These are phyloP conservation scores for Drosophila nannoptera DNA, from an alignment of 1,140 invertebrate genomes.

Conservation along the genomic window DNA sequence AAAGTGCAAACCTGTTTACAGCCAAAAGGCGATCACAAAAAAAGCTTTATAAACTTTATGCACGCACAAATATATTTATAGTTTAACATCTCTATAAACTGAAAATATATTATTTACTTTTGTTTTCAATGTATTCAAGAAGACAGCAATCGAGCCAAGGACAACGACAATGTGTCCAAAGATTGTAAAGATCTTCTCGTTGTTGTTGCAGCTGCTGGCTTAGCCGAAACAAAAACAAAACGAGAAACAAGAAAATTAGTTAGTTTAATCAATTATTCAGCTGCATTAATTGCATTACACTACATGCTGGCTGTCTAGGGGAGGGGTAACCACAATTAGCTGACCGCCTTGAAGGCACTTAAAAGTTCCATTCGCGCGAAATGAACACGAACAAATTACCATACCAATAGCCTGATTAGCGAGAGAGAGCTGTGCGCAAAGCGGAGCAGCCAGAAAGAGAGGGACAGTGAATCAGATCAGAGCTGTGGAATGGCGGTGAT, in stretches of 20 bases:
- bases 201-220: background rate
- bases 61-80: conserved; percentile 5
- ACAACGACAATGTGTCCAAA: conserved; percentile 36
- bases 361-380: conserved; percentile 10
- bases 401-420: conserved; percentile 8
- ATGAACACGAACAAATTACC: conserved; percentile 22
- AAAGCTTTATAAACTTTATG: conserved; percentile 36
- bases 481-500: background rate
- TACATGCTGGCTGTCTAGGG: background rate
- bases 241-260: conserved; percentile 49
- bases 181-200: conserved; percentile 10
- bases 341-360: conserved; percentile 31
- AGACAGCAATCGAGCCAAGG: conserved; percentile 50
- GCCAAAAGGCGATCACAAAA: conserved; percentile 39
- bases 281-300: conserved; percentile 48
- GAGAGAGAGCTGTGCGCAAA: conserved; percentile 14
- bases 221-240: background rate
- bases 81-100: background rate
- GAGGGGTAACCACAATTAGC: conserved; percentile 12
- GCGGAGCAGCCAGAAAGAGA: conserved; percentile 6
- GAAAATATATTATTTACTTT: background rate
- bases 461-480: background rate
- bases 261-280: conserved; percentile 38
- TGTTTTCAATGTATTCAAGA: conserved; percentile 1
- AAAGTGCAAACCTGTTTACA: conserved; percentile 71